Evolutionary conservation across 2,113 vertebrate species (phyloP).

Genomic region (Anolis sagrei): DNA sequence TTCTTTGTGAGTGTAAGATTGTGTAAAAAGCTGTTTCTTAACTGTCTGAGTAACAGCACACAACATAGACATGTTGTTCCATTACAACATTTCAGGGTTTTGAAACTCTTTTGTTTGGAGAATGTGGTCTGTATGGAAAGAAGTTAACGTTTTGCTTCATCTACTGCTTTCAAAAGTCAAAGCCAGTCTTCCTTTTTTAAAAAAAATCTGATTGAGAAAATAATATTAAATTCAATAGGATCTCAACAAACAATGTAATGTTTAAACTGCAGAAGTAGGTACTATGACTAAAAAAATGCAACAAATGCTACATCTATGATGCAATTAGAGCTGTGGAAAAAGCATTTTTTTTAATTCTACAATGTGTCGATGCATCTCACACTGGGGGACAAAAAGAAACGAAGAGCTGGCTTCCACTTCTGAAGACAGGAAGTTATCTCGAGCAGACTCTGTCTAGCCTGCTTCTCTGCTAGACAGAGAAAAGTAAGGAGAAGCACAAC

Average conservation of each 20-base stretch:
- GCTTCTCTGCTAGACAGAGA: too few species aligned
- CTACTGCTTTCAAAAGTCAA: neutral
- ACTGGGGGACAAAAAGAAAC: neutral
- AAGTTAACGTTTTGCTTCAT: neutral
- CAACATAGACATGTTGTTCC: slow-evolving; percentile 30
- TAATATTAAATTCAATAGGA: neutral
- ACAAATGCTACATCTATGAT: neutral
- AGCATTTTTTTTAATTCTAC: too few species aligned
- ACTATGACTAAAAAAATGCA: neutral
- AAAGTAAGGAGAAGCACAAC: neutral
- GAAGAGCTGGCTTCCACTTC: neutral
- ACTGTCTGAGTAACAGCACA: slow-evolving; percentile 45
- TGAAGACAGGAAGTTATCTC: neutral
- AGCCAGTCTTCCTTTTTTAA: neutral
- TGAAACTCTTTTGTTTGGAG: slow-evolving; percentile 34
- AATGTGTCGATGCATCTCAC: neutral
- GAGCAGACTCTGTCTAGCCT: too few species aligned
- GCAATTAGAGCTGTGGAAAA: neutral
- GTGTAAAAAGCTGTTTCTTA: slow-evolving; percentile 52
- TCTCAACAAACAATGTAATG: neutral
- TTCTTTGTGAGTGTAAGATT: neutral
- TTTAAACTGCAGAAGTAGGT: neutral
- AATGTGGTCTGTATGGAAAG: slow-evolving; percentile 12
- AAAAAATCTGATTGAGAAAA: neutral
- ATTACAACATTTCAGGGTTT: slow-evolving; percentile 46